Evolutionary conservation across 2,113 vertebrate species (phyloP).

Genomic region (Meriones unguiculatus): DNA sequence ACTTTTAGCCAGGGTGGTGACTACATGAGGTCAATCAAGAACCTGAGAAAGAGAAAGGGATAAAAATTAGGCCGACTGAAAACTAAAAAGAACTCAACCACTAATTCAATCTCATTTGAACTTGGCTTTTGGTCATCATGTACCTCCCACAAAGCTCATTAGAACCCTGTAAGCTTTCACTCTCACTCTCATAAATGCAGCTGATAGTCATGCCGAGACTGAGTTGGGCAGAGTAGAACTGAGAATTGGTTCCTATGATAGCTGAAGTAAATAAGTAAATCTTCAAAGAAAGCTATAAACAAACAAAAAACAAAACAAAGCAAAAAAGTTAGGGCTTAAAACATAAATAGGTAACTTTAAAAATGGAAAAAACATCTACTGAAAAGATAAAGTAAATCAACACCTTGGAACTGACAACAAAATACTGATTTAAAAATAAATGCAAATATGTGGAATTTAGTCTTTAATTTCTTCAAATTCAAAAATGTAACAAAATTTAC

Average conservation of each 20-base stretch:
- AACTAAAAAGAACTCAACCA: conserved; percentile 34
- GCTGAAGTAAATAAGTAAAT: neutral
- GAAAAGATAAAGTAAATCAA: neutral
- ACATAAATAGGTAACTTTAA: neutral
- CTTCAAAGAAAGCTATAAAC: neutral
- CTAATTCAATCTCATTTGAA: conserved; percentile 52
- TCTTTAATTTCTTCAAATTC: neutral
- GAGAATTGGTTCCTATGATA: neutral
- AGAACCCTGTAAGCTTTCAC: neutral
- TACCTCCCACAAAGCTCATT: neutral
- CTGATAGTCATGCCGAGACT: neutral
- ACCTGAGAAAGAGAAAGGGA: conserved; percentile 25
- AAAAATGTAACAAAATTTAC: neutral
- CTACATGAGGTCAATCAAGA: neutral
- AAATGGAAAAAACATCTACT: neutral
- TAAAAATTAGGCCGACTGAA: conserved; percentile 42
- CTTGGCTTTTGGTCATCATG: neutral
- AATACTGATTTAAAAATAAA: neutral
- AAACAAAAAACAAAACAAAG: neutral
- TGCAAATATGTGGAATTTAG: neutral
- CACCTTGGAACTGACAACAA: neutral
- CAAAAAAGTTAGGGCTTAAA: neutral
- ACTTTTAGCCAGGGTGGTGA: conserved; percentile 28
- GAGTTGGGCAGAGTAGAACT: neutral
- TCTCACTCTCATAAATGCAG: neutral